Conservation (phyloP, 2,113 vertebrate genomes). For the Sapajus apella region DNA sequence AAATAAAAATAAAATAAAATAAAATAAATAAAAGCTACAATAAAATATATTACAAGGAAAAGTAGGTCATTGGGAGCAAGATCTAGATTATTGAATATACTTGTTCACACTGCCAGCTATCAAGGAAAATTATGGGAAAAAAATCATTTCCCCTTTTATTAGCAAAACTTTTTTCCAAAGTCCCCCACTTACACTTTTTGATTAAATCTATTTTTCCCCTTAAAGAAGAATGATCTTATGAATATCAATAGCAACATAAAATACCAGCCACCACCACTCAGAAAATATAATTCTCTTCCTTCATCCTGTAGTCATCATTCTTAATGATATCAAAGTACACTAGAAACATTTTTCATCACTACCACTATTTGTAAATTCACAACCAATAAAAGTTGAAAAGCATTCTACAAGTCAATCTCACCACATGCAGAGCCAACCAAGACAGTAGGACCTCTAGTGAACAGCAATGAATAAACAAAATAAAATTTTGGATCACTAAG, state of each 20-base stretch:
- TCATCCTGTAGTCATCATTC: conserved; percentile 22
- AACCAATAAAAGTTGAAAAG: not conserved
- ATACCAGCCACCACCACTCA: not conserved
- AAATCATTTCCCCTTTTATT: not conserved
- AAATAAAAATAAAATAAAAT: too few species aligned
- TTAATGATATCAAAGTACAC: conserved; percentile 16
- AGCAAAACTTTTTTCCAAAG: not conserved
- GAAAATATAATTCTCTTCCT: not conserved
- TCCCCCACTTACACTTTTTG: not conserved
- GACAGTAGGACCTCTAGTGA: not conserved
- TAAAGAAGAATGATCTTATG: not conserved
- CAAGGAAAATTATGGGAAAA: not conserved
- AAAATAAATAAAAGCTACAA: not conserved
- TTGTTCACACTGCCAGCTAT: not conserved
- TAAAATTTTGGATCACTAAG: not conserved
- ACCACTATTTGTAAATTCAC: not conserved
- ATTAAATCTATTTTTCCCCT: not conserved
- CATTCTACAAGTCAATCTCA: not conserved
- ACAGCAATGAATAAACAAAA: not conserved
- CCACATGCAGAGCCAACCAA: not conserved
- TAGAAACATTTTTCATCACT: not conserved
- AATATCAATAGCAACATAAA: not conserved
- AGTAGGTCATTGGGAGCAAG: not conserved
- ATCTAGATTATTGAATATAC: not conserved
- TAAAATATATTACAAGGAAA: not conserved